These are phyloP conservation scores for Incurvaria masculella DNA, from an alignment of 2,888 invertebrate genomes.

Conservation along the genomic window DNA sequence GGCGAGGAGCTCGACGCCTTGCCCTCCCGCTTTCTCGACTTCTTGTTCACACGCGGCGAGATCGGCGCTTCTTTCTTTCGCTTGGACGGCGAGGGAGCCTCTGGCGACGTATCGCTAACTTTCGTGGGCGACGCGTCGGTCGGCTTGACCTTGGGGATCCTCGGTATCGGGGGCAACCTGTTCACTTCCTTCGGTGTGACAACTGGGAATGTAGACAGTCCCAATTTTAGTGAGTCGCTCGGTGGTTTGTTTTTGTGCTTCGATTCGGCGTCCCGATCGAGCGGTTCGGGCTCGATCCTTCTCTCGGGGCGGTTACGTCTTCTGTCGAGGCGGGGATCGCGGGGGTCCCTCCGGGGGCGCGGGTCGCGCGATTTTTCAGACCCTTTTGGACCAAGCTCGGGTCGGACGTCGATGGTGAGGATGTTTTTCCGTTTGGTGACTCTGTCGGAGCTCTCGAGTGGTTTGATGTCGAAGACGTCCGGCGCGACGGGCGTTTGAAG, in stretches of 20 bases:
- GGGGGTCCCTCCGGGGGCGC: conserved; percentile 23
- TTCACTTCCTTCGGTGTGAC: conserved; percentile 33
- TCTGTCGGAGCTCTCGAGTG: conserved; percentile 28
- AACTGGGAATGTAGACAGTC: conserved; percentile 22
- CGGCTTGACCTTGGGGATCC: conserved; percentile 24
- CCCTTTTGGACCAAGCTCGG: conserved; percentile 17
- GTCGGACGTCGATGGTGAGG: conserved; percentile 44
- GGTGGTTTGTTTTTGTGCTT: conserved; percentile 5
- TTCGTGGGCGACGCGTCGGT: conserved; percentile 12
- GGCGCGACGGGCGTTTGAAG: conserved; percentile 29
- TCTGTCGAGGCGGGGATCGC: conserved; percentile 23
- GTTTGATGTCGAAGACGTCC: conserved; percentile 48
- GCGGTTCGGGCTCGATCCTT: conserved; percentile 19
- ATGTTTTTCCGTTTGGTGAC: conserved; percentile 43
- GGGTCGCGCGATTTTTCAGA: conserved; percentile 4
- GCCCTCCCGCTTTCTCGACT: conserved; percentile 19
- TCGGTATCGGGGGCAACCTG: conserved; percentile 46
- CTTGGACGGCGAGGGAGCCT: conserved; percentile 16
- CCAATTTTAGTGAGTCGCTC: neutral
- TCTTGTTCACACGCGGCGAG: conserved; percentile 17
- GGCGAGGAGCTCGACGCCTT: conserved; percentile 22
- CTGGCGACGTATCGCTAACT: conserved; percentile 14
- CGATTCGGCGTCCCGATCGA: conserved; percentile 6
- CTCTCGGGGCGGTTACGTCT: conserved; percentile 11
- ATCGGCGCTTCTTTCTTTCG: conserved; percentile 24